Evolutionary conservation across 2,888 invertebrate species (phyloP).

Genomic region (Lumbricus terrestris): DNA sequence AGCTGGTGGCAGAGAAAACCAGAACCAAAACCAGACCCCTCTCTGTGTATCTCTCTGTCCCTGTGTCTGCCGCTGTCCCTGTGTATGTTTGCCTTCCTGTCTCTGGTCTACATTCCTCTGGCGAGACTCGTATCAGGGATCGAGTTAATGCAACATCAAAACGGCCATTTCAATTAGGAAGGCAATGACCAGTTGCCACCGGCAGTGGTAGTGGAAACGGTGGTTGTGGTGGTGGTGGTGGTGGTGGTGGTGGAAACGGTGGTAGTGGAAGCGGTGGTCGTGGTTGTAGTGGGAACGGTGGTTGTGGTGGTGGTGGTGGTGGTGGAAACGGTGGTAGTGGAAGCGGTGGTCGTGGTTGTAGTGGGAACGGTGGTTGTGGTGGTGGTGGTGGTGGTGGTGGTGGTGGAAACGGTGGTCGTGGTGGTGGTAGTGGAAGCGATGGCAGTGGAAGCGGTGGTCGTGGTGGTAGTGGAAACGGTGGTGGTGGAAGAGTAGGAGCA

Average conservation of each 20-base stretch:
- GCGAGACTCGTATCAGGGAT: neutral
- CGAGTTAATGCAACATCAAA: neutral
- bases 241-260: neutral
- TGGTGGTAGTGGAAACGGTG: neutral
- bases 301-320: neutral
- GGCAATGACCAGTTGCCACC: neutral
- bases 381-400: neutral
- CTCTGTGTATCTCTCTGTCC: no score
- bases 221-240: no score
- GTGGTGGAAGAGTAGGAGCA: neutral
- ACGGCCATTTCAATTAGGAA: slow-evolving; percentile 12
- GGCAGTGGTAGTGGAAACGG: no score
- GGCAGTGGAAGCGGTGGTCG: neutral
- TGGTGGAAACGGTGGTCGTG: no score
- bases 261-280: neutral
- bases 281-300: neutral
- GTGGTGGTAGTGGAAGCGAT: neutral
- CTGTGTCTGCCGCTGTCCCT: no score
- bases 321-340: no score
- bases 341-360: neutral
- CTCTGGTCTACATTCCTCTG: no score
- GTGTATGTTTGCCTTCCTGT: no score
- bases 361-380: neutral
- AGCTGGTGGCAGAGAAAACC: no score
- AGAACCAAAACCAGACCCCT: no score